A percentile compares a stretch with the other conserved stretches of the same genome.
These are phyloP conservation scores for Silurus meridionalis DNA, from an alignment of 2,113 vertebrate genomes.

Conservation along the genomic window DNA sequence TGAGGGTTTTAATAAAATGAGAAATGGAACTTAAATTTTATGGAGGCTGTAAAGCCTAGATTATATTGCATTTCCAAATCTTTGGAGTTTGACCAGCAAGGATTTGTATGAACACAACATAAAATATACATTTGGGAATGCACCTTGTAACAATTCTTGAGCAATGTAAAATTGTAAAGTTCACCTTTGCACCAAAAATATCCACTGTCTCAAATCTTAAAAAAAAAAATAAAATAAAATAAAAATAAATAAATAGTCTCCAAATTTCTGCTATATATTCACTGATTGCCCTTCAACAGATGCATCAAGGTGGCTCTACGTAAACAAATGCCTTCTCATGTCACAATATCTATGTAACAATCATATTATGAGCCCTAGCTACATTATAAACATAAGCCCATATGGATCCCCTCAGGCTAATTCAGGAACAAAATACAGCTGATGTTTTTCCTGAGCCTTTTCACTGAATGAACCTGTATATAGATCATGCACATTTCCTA, in stretches of 20 bases:
- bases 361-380: slow-evolving; percentile 38
- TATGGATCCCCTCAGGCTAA: slow-evolving; percentile 25
- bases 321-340: slow-evolving; percentile 2
- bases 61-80: not conserved
- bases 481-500: slow-evolving; percentile 34
- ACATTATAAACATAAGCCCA: slow-evolving; percentile 34
- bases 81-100: not conserved
- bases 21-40: not conserved
- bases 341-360: slow-evolving; percentile 33
- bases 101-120: not conserved
- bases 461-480: slow-evolving; percentile 51
- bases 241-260: no score
- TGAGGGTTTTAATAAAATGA: not conserved
- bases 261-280: not conserved
- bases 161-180: not conserved
- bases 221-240: not conserved
- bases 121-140: not conserved
- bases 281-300: slow-evolving; percentile 22
- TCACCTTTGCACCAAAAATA: not conserved
- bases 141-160: not conserved
- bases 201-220: not conserved
- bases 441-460: slow-evolving; percentile 12
- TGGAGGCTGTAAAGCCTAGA: not conserved
- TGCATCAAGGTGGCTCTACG: not conserved
- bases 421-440: slow-evolving; percentile 40